phyloP scores from a whole-genome alignment of 1,140 invertebrate genomes.

The Rhyzopertha dominica region DNA sequence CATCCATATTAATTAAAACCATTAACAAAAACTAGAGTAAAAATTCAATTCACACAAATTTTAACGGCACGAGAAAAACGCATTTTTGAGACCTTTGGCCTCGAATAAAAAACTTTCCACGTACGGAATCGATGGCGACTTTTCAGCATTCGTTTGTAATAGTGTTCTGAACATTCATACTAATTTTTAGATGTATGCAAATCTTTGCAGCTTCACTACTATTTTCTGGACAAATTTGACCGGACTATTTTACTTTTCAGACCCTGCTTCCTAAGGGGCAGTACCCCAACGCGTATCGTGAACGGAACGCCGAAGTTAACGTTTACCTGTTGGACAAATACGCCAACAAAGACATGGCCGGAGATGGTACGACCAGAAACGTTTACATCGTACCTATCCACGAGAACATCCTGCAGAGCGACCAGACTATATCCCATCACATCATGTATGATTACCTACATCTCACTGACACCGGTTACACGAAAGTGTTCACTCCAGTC shows the following conservation, averaged over 20 bases:
- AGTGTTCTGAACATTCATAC: too few relatives aligned
- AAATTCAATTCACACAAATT: too few relatives aligned
- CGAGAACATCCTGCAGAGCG: slow-evolving; percentile 52
- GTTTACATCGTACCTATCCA: slow-evolving; percentile 52
- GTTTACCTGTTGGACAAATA: slow-evolving; percentile 49
- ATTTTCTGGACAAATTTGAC: too few relatives aligned
- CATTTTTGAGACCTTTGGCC: too few relatives aligned
- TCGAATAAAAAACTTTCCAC: too few relatives aligned
- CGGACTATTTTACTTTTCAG: slow-evolving; percentile 44
- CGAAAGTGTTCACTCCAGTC: slow-evolving; percentile 59
- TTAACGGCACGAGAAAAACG: too few relatives aligned
- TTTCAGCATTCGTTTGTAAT: too few relatives aligned
- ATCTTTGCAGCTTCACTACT: too few relatives aligned
- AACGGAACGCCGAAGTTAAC: slow-evolving; percentile 59
- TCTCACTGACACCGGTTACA: slow-evolving; percentile 60
- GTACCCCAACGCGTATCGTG: slow-evolving; percentile 59
- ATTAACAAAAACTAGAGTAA: too few relatives aligned
- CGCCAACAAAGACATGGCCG: slow-evolving; percentile 33
- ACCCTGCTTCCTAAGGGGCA: slow-evolving; percentile 62
- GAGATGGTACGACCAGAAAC: slow-evolving; percentile 35
- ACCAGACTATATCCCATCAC: slow-evolving; percentile 58
- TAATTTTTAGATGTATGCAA: too few relatives aligned
- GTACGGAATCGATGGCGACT: too few relatives aligned
- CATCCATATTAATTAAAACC: too few relatives aligned
- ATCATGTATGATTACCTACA: slow-evolving; percentile 73